Conservation (phyloP, 2,888 invertebrate species). For the Synergus umbraculus region DNA sequence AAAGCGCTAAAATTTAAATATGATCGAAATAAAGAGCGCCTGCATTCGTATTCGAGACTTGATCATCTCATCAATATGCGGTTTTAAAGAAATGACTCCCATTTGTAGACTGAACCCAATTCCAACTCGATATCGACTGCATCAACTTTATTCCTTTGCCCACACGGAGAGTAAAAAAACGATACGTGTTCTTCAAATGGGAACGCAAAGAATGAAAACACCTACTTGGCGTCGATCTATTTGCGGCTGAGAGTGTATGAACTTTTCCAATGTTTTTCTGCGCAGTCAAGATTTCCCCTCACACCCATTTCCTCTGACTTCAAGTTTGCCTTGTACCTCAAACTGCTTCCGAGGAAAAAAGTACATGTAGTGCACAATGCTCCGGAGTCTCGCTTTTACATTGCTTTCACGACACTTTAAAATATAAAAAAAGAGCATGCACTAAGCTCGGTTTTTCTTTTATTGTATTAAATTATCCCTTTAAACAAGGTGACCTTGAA, state of each 20-base stretch:
- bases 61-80: not conserved
- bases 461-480: too few species aligned
- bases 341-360: not conserved
- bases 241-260: slow-evolving; percentile 23
- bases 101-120: not conserved
- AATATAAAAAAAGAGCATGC: not conserved
- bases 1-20: not conserved
- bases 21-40: not conserved
- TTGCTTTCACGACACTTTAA: not conserved
- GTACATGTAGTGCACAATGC: not conserved
- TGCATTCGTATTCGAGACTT: not conserved
- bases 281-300: not conserved
- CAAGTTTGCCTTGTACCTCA: slow-evolving; percentile 10
- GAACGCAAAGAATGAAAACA: slow-evolving; percentile 15
- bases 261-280: slow-evolving; percentile 18
- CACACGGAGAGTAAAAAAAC: not conserved
- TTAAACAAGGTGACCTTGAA: too few species aligned
- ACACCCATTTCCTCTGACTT: not conserved
- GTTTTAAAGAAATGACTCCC: not conserved
- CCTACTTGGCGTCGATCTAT: slow-evolving; percentile 27
- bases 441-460: too few species aligned
- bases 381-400: not conserved
- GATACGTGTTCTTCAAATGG: not conserved
- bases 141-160: not conserved
- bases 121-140: not conserved